Base-by-base conservation (phyloP, 2,797 vertebrate species). In the Linurgus olivaceus region DNA sequence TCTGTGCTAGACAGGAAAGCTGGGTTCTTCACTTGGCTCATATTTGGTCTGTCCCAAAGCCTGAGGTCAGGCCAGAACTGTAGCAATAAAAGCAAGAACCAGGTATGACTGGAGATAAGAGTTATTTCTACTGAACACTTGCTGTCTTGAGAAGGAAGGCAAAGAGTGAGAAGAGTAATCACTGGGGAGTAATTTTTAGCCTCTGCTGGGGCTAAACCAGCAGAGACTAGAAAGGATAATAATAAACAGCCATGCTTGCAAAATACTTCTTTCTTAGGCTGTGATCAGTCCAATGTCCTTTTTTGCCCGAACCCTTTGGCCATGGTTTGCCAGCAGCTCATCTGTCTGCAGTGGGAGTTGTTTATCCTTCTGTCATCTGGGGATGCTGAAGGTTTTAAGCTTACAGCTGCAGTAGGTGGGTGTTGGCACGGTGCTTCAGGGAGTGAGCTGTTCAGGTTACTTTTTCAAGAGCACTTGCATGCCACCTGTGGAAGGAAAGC, bases 1-100 rank as follows among this genome's bases (percentile, higher is more conserved):
- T 3, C 57, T 25, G 28, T 3, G 7, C 29, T 37, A 73, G 55
- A 12, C 33, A 62, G 57, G 38, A 88, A 66, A 47, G 35, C 42
- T 5, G 14, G 1, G 9, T 66, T 47, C 59, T 93, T 83, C 10
- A 4, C n/a, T 58, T 58, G 35, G 8, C 55, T 88, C 0, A 0
- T 66, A 45, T 83, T 86, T 18, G 14, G 19, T 62, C 33, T 78
- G 31, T 33, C 37, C 65, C 13, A 10, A 70, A 59, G 29, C 37
- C 48, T 63, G 42, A 44, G 40, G 40, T 47, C 9, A 48, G 44
- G 29, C 24, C 55, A 40, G 33, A 67, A 29, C 35, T 59, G 48
- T 71, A 86, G n/a, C 10, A 48, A 17, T 47, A 12, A 40, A 72
- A 38, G 17, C 50, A 38, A 20, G 29, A 65, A n/a, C 29, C 24